phyloP scores from a whole-genome alignment of 1,140 invertebrate genomes.

The Melipona quadrifasciata region DNA sequence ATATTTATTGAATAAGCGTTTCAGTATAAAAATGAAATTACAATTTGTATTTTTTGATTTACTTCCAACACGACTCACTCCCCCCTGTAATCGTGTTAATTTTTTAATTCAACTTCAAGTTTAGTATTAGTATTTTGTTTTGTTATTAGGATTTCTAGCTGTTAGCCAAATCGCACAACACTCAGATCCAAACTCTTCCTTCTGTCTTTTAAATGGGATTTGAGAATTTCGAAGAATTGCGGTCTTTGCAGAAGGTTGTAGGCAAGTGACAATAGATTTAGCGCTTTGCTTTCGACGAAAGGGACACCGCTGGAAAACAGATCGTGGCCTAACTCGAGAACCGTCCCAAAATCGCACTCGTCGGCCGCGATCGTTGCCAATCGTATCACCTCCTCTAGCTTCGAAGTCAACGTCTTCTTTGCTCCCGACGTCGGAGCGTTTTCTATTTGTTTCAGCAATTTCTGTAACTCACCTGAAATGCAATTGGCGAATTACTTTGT shows the following conservation, averaged over 20 bases:
- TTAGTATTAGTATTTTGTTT: neutral
- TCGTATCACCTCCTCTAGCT: constrained; percentile 90
- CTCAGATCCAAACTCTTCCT: constrained; percentile 80
- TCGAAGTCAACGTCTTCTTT: constrained; percentile 83
- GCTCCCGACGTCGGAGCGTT: constrained; percentile 84
- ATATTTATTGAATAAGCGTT: neutral
- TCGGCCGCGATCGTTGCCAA: constrained; percentile 94
- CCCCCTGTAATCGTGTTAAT: too few species aligned
- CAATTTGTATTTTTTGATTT: neutral
- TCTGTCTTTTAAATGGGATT: constrained; percentile 85
- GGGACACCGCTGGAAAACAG: constrained; percentile 89
- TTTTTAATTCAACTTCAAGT: too few species aligned
- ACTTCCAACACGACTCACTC: too few species aligned
- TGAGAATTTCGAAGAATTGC: constrained; percentile 89
- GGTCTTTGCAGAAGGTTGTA: constrained; percentile 89
- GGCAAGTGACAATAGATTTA: constrained; percentile 87
- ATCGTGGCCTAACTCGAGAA: constrained; percentile 93
- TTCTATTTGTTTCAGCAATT: constrained; percentile 87
- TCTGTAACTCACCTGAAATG: constrained; percentile 85
- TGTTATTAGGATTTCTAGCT: too few species aligned
- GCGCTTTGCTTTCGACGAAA: constrained; percentile 85
- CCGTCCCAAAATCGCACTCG: constrained; percentile 96
- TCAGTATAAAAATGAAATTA: neutral
- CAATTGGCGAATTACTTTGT: neutral
- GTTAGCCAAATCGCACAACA: constrained; percentile 60